phyloP scores from a whole-genome alignment of 1,140 invertebrate genomes.

The Drosophila malerkotliana region DNA sequence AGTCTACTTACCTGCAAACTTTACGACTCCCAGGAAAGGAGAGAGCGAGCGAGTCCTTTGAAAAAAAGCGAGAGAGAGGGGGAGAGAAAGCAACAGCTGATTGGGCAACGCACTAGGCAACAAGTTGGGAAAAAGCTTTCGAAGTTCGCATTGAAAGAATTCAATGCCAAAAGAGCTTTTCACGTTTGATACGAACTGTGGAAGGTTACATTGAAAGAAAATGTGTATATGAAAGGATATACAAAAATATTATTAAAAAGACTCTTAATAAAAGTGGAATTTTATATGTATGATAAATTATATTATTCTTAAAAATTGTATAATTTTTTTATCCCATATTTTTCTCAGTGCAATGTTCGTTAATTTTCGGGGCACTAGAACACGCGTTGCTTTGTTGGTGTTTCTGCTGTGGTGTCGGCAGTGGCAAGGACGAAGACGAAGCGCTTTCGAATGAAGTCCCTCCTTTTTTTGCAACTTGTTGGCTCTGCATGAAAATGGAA shows the following conservation, averaged over 20 bases:
- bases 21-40: constrained; percentile 11
- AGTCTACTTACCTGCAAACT: not conserved
- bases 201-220: not conserved
- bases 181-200: constrained; percentile 4
- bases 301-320: not conserved
- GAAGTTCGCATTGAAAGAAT: constrained; percentile 60
- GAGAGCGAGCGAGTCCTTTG: not conserved
- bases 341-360: constrained; percentile 21
- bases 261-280: not conserved
- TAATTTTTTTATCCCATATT: not conserved
- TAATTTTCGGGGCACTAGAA: constrained; percentile 52
- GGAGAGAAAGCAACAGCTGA: constrained; percentile 68
- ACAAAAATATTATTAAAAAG: not conserved
- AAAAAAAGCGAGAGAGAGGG: no score
- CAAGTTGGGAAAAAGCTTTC: constrained; percentile 82
- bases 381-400: constrained; percentile 33
- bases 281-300: not conserved
- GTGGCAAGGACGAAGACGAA: constrained; percentile 52
- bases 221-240: not conserved
- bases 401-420: constrained; percentile 32
- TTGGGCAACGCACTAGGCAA: constrained; percentile 59
- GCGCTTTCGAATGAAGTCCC: constrained; percentile 54
- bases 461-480: constrained; percentile 70
- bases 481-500: constrained; percentile 57
- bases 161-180: constrained; percentile 68